These are phyloP conservation scores for Colletes gigas DNA, from an alignment of 1,140 invertebrate species.

Conservation along the genomic window DNA sequence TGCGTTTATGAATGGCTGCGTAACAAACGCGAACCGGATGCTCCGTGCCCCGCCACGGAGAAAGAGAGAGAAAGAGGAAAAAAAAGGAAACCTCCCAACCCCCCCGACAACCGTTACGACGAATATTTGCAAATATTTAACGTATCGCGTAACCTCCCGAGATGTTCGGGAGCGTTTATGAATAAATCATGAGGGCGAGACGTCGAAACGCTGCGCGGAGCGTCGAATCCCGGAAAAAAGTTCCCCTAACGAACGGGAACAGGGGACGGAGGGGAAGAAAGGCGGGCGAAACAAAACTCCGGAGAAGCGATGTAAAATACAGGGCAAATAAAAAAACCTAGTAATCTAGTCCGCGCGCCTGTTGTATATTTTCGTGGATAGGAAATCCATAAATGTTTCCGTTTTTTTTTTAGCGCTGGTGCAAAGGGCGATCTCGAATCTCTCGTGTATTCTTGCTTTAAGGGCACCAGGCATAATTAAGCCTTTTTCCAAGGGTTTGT, in stretches of 20 bases:
- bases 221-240: background rate
- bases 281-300: background rate
- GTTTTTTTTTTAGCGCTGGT: too few species aligned
- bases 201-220: conserved; percentile 1
- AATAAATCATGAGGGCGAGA: conserved; percentile 34
- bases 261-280: background rate
- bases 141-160: conserved; percentile 31
- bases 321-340: too few species aligned
- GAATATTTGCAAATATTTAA: conserved; percentile 50
- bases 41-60: background rate
- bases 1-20: conserved; percentile 12
- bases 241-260: conserved; percentile 12
- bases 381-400: too few species aligned
- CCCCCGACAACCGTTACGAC: background rate
- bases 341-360: too few species aligned
- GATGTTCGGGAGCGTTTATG: conserved; percentile 3
- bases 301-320: too few species aligned
- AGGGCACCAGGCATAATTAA: too few species aligned
- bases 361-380: too few species aligned
- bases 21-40: conserved; percentile 24
- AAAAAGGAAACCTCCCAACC: too few species aligned
- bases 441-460: too few species aligned
- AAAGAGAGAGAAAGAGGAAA: background rate
- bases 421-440: too few species aligned
- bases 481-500: too few species aligned